Conservation (phyloP, 1,140 invertebrate genomes). For the Euura lappo region DNA sequence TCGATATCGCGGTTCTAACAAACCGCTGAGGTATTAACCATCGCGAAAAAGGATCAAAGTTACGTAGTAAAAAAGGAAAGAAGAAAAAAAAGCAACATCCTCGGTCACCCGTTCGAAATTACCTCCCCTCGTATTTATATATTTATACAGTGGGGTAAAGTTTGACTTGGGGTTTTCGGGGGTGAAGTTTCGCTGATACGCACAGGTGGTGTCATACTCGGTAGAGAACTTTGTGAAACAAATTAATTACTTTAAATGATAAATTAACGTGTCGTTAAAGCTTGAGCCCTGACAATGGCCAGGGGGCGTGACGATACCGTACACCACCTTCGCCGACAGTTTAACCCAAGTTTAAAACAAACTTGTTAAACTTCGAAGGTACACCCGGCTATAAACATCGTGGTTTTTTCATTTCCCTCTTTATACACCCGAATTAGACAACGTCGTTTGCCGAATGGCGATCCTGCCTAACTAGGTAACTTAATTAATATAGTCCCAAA, state of each 20-base stretch:
- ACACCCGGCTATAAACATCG: background rate
- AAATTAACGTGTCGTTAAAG: constrained; percentile 1
- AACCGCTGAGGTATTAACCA: too few relatives aligned
- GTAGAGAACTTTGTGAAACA: background rate
- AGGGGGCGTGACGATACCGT: background rate
- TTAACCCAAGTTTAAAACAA: background rate
- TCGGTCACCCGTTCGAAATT: too few relatives aligned
- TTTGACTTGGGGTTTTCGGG: background rate
- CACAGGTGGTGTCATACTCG: background rate
- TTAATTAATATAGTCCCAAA: too few relatives aligned
- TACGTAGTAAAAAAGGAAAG: too few relatives aligned
- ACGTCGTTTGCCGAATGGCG: background rate
- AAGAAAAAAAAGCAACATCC: too few relatives aligned
- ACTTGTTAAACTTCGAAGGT: background rate
- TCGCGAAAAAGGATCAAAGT: too few relatives aligned
- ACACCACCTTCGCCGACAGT: background rate
- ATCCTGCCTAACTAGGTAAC: background rate
- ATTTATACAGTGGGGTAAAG: background rate
- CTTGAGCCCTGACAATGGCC: background rate
- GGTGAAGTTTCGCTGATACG: background rate
- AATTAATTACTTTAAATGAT: background rate
- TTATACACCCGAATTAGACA: background rate
- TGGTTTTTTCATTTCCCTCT: background rate
- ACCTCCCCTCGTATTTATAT: background rate
- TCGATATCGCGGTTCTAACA: too few relatives aligned